These are phyloP conservation scores for Nomada ruficornis DNA, from an alignment of 2,888 invertebrate species.

Conservation along the genomic window DNA sequence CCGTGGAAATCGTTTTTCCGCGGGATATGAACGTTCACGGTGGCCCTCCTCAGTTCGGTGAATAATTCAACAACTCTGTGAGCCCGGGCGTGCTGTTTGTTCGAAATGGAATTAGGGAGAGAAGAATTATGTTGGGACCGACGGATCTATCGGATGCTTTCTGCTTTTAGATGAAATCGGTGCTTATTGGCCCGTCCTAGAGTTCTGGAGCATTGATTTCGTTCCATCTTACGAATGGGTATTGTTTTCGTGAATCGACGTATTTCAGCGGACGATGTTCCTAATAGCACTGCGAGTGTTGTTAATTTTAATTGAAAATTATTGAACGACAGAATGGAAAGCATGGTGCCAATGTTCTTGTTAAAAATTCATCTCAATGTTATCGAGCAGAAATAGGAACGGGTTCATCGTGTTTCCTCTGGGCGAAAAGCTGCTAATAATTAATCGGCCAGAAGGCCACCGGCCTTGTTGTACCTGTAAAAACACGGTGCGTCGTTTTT, in stretches of 20 bases:
- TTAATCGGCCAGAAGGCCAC: not conserved
- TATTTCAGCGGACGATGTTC: too few relatives aligned
- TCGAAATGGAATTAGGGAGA: not conserved
- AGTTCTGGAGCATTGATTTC: not conserved
- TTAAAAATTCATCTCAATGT: too few relatives aligned
- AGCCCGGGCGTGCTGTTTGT: not conserved
- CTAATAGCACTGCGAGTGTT: too few relatives aligned
- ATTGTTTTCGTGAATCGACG: too few relatives aligned
- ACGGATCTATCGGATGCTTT: not conserved
- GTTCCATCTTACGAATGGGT: too few relatives aligned
- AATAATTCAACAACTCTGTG: slow-evolving; percentile 3
- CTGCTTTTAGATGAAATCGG: not conserved
- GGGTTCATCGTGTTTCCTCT: slow-evolving; percentile 47
- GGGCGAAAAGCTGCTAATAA: slow-evolving; percentile 20
- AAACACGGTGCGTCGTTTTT: slow-evolving; percentile 48
- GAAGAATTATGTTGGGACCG: not conserved
- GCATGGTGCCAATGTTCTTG: too few relatives aligned
- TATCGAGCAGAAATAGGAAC: not conserved
- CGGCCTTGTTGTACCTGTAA: not conserved
- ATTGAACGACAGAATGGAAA: too few relatives aligned
- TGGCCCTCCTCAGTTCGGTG: not conserved
- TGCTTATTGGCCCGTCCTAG: not conserved
- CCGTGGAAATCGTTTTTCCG: too few relatives aligned
- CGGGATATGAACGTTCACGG: not conserved
- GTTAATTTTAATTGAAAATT: too few relatives aligned